Percentiles rank a stretch among this genome's conserved stretches.
These are phyloP conservation scores for Chrosomus eos DNA, from an alignment of 2,797 vertebrate genomes.

Conservation along the genomic window DNA sequence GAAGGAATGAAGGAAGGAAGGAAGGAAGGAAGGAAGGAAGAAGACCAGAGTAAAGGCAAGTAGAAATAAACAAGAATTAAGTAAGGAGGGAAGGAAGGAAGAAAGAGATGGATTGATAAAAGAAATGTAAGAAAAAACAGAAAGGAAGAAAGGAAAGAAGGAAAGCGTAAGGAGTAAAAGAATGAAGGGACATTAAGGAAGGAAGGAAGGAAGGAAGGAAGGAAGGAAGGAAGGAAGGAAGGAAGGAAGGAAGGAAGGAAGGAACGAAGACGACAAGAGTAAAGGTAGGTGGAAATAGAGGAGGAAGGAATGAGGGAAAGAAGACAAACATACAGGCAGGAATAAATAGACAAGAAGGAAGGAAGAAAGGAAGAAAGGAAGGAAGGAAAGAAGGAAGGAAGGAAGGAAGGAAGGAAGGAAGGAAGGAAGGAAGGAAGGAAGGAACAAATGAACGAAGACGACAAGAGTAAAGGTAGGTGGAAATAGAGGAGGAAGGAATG, in stretches of 20 bases:
- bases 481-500: not conserved
- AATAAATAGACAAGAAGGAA: not conserved
- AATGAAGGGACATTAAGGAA: no score
- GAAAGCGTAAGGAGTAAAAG: not conserved
- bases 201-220: not conserved
- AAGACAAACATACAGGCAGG: no score
- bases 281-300: not conserved
- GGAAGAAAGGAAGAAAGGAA: not conserved
- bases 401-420: no score
- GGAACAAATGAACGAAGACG: no score
- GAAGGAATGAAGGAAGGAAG: no score
- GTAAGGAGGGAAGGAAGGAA: not conserved
- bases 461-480: no score
- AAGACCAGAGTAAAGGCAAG: not conserved
- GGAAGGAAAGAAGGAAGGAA: not conserved
- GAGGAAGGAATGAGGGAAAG: not conserved
- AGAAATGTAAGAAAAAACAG: not conserved
- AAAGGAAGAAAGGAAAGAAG: not conserved
- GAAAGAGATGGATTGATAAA: not conserved
- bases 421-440: not conserved
- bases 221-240: no score
- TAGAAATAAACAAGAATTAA: not conserved
- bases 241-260: not conserved
- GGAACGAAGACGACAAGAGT: no score
- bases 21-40: not conserved